A percentile compares a stretch with the other conserved stretches of the same genome.
phyloP scores from a whole-genome alignment of 1,140 invertebrate genomes.

The Daktulosphaira vitifoliae region DNA sequence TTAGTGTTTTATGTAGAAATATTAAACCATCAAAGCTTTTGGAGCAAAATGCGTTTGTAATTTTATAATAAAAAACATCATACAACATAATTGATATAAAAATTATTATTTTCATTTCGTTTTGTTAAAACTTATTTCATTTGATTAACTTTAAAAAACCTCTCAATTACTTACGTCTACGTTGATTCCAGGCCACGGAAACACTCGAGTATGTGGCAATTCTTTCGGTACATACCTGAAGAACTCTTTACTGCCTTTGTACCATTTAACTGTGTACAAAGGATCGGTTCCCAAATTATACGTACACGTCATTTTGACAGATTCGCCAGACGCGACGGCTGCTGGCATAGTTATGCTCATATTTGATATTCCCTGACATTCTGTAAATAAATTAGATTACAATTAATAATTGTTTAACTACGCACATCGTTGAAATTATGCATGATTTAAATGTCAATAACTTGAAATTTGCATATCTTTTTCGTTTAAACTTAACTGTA shows the following conservation, averaged over 20 bases:
- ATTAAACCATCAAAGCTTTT: no score
- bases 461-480: no score
- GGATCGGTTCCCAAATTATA: constrained; percentile 51
- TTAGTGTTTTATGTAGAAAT: no score
- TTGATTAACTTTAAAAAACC: no score
- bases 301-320: constrained; percentile 43
- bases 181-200: constrained; percentile 57
- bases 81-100: no score
- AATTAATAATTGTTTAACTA: not conserved
- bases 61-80: no score
- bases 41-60: no score
- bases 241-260: constrained; percentile 64
- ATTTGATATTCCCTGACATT: constrained; percentile 42
- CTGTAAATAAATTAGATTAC: constrained; percentile 28
- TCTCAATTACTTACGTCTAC: constrained; percentile 70
- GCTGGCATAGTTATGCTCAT: constrained; percentile 46
- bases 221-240: constrained; percentile 60
- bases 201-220: constrained; percentile 54
- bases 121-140: no score
- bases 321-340: constrained; percentile 46
- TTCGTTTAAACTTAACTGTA: no score
- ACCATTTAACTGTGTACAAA: constrained; percentile 73
- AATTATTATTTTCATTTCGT: no score
- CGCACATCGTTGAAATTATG: no score
- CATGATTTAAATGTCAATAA: no score